Percentiles rank a stretch among this genome's conserved stretches.
Evolutionary conservation across 2,797 vertebrate genomes (phyloP).

Genomic region (Champsocephalus esox): DNA sequence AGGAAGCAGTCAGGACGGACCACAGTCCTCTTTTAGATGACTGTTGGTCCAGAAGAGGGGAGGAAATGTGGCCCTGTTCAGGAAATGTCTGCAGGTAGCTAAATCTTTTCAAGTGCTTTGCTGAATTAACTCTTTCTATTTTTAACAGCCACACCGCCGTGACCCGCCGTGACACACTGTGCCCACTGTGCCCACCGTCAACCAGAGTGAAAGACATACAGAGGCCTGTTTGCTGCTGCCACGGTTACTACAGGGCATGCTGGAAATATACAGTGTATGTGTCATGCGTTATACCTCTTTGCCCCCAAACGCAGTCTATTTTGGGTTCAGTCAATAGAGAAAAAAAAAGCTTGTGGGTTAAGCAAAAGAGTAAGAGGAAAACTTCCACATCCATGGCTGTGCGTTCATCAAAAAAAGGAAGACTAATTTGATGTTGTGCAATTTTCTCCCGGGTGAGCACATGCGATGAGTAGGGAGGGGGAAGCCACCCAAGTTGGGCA

Average conservation of each 20-base stretch:
- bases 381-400: constrained; percentile 48
- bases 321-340: constrained; percentile 50
- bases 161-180: constrained; percentile 7
- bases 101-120: constrained; percentile 55
- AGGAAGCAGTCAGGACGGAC: constrained; percentile 56
- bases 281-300: constrained; percentile 31
- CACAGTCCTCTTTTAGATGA: constrained; percentile 45
- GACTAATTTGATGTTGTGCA: constrained; percentile 59
- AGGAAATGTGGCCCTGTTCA: constrained; percentile 47
- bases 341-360: constrained; percentile 42
- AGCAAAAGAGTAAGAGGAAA: constrained; percentile 55
- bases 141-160: constrained; percentile 50
- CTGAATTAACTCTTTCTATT: constrained; percentile 62
- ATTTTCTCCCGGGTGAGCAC: constrained; percentile 48
- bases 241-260: constrained; percentile 26
- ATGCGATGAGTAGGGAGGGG: constrained; percentile 24
- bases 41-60: constrained; percentile 47
- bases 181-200: constrained; percentile 43
- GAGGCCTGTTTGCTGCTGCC: constrained; percentile 35
- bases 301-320: constrained; percentile 56
- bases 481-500: constrained; percentile 66
- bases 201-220: constrained; percentile 30
- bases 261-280: constrained; percentile 55
- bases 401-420: constrained; percentile 48
- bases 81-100: constrained; percentile 77